phyloP scores from a whole-genome alignment of 1,140 invertebrate species.

The Leptinotarsa undecemlineata region DNA sequence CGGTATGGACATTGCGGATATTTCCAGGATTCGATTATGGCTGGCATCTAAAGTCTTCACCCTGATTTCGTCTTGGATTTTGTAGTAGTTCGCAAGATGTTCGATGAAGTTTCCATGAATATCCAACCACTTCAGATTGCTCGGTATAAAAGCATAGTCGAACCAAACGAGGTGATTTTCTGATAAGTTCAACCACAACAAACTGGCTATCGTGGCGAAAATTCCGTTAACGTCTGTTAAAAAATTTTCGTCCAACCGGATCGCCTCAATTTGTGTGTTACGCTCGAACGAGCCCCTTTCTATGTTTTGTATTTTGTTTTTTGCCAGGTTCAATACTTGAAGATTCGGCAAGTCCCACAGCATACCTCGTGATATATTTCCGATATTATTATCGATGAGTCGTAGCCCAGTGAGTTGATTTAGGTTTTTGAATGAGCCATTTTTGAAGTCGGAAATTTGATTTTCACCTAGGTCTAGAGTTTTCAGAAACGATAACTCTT shows the following conservation, averaged over 20 bases:
- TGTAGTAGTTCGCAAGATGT: constrained; percentile 83
- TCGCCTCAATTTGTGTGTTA: constrained; percentile 78
- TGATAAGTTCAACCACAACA: constrained; percentile 86
- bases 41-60: constrained; percentile 85
- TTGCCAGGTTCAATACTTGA: constrained; percentile 83
- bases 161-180: constrained; percentile 91
- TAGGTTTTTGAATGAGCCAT: constrained; percentile 81
- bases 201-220: constrained; percentile 76
- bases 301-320: constrained; percentile 84
- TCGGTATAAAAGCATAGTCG: constrained; percentile 86
- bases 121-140: constrained; percentile 86
- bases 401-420: constrained; percentile 83
- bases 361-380: constrained; percentile 81
- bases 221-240: constrained; percentile 85
- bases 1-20: constrained; percentile 80
- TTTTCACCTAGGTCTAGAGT: constrained; percentile 87
- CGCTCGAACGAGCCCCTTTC: constrained; percentile 80
- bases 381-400: constrained; percentile 84
- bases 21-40: constrained; percentile 81
- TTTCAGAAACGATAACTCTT: constrained; percentile 80
- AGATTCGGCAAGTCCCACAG: constrained; percentile 81
- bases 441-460: constrained; percentile 76
- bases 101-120: constrained; percentile 87
- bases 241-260: constrained; percentile 84
- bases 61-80: constrained; percentile 75